phyloP scores from a whole-genome alignment of 2,113 vertebrate genomes.

The Gambusia holbrooki region DNA sequence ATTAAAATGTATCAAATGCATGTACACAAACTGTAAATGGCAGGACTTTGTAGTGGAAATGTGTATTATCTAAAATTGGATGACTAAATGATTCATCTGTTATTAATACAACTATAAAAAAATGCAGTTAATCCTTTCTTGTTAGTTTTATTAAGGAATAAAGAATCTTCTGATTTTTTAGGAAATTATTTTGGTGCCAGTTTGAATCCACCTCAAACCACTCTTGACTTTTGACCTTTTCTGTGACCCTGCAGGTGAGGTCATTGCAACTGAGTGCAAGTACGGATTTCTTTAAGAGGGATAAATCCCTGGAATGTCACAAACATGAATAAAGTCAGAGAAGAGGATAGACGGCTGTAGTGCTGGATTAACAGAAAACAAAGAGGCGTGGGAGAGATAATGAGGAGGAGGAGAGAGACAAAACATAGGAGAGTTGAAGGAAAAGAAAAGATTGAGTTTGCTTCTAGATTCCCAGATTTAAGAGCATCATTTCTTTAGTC shows the following conservation, averaged over 20 bases:
- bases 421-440: background rate
- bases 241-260: constrained; percentile 18
- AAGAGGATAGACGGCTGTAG: constrained; percentile 1
- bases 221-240: constrained; percentile 17
- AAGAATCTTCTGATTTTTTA: background rate
- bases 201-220: background rate
- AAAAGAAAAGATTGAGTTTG: background rate
- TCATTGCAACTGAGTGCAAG: constrained; percentile 32
- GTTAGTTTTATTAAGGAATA: background rate
- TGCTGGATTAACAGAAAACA: constrained; percentile 23
- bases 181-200: background rate
- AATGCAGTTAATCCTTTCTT: too few species aligned
- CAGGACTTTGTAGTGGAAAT: too few species aligned
- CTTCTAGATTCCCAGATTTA: background rate
- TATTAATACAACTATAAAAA: background rate
- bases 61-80: too few species aligned
- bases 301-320: constrained; percentile 27
- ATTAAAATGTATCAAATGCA: background rate
- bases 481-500: background rate
- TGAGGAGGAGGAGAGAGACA: background rate
- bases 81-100: background rate
- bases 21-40: background rate
- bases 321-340: constrained; percentile 15
- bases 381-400: constrained; percentile 14
- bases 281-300: constrained; percentile 8